These are phyloP conservation scores for Melanchra persicariae DNA, from an alignment of 2,888 invertebrate genomes.

Conservation along the genomic window DNA sequence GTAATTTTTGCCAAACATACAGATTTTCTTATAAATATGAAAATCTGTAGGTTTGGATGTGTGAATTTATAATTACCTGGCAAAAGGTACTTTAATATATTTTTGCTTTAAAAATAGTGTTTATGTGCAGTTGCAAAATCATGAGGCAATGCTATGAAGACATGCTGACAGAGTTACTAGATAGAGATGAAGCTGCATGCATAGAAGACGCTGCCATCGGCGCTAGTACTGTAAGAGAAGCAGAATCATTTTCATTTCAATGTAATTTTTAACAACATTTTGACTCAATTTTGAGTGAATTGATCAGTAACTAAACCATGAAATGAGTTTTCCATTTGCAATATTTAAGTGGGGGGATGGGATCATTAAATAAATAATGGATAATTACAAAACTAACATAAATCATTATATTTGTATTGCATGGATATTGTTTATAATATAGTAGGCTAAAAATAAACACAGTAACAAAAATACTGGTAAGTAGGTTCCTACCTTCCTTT, in stretches of 20 bases:
- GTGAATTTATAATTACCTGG: background rate
- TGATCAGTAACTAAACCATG: background rate
- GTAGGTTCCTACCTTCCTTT: too few species aligned
- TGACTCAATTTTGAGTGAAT: background rate
- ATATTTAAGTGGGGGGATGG: too few species aligned
- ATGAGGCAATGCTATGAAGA: slow-evolving; percentile 75
- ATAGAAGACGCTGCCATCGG: slow-evolving; percentile 82
- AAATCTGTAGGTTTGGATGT: too few species aligned
- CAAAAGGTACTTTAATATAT: background rate
- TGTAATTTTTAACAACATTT: background rate
- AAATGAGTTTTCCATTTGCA: background rate
- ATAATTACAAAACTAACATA: background rate
- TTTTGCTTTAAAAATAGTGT: background rate
- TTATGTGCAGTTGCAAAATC: slow-evolving; percentile 75
- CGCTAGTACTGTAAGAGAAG: slow-evolving; percentile 77
- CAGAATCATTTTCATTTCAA: too few species aligned
- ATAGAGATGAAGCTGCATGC: slow-evolving; percentile 78
- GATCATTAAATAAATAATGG: background rate
- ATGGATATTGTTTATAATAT: too few species aligned
- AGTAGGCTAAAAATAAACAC: too few species aligned
- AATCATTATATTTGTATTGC: too few species aligned
- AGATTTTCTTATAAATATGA: too few species aligned
- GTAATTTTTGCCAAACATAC: background rate
- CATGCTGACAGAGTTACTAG: slow-evolving; percentile 76
- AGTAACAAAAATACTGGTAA: too few species aligned